Percentiles rank a stretch among this genome's conserved stretches.
Conservation (phyloP, 1,140 invertebrate species). For the Aricia agestis region DNA sequence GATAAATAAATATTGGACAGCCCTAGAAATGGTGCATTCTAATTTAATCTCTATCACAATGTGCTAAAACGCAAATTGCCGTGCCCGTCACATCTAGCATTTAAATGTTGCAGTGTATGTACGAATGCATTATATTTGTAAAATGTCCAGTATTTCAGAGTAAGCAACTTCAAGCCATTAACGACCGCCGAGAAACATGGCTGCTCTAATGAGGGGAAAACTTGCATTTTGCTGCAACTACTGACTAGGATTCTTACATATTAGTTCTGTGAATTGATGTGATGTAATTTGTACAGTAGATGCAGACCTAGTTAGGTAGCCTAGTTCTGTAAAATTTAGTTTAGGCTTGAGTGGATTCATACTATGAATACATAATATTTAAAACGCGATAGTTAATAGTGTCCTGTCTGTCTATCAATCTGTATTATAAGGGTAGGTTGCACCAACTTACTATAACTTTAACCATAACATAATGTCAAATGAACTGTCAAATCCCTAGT, state of each 20-base stretch:
- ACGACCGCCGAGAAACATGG: conserved; percentile 6
- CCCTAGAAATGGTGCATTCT: neutral
- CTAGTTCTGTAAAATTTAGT: neutral
- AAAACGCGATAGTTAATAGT: no score
- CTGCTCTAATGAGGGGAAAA: conserved; percentile 1
- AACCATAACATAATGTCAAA: no score
- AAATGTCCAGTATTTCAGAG: conserved; percentile 12
- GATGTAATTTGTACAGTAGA: conserved; percentile 4
- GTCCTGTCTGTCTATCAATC: no score
- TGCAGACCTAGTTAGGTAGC: conserved; percentile 25
- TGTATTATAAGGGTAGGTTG: no score
- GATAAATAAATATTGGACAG: conserved; percentile 15
- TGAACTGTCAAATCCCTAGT: no score
- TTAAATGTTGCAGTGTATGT: conserved; percentile 13
- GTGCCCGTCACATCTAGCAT: neutral
- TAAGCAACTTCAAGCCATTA: conserved; percentile 9
- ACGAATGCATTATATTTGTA: conserved; percentile 16
- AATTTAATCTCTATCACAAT: neutral
- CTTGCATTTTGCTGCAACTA: neutral
- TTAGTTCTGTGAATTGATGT: conserved; percentile 13
- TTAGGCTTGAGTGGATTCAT: no score
- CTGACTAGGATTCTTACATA: neutral
- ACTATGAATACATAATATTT: no score
- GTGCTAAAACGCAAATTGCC: neutral
- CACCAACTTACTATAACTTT: no score